Evolutionary conservation across 2,888 invertebrate genomes (phyloP).

Genomic region (Salticus scenicus): DNA sequence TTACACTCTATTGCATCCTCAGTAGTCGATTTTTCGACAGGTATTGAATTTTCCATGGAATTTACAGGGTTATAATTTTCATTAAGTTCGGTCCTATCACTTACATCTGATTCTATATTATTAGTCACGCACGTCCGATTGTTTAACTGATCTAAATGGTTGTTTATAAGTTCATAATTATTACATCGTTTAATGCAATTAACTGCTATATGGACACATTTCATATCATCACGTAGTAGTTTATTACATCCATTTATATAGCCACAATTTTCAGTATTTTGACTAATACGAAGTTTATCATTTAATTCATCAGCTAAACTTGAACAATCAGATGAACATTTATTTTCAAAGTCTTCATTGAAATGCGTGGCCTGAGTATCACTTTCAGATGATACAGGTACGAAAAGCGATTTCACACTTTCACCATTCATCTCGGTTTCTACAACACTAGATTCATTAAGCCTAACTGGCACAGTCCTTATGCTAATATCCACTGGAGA

Average conservation of each 20-base stretch:
- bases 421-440: slow-evolving; percentile 47
- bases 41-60: background rate
- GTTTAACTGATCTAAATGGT: slow-evolving; percentile 42
- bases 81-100: slow-evolving; percentile 18
- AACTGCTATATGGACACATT: slow-evolving; percentile 44
- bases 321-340: slow-evolving; percentile 11
- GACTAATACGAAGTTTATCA: slow-evolving; percentile 48
- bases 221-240: slow-evolving; percentile 46
- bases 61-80: background rate
- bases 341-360: slow-evolving; percentile 47
- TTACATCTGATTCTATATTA: background rate
- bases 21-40: background rate
- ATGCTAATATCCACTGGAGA: slow-evolving; percentile 55
- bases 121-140: slow-evolving; percentile 32
- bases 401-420: slow-evolving; percentile 36
- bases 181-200: slow-evolving; percentile 36
- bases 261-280: slow-evolving; percentile 23
- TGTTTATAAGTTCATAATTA: slow-evolving; percentile 35
- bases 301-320: slow-evolving; percentile 36
- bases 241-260: slow-evolving; percentile 56
- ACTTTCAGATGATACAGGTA: slow-evolving; percentile 32
- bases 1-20: background rate
- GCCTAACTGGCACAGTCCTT: slow-evolving; percentile 67
- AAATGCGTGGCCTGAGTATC: slow-evolving; percentile 39
- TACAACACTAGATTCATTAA: slow-evolving; percentile 53